Percentiles rank a stretch among this genome's conserved stretches.
These are phyloP conservation scores for Aptenodytes forsteri DNA, from an alignment of 2,113 vertebrate species.

Conservation along the genomic window DNA sequence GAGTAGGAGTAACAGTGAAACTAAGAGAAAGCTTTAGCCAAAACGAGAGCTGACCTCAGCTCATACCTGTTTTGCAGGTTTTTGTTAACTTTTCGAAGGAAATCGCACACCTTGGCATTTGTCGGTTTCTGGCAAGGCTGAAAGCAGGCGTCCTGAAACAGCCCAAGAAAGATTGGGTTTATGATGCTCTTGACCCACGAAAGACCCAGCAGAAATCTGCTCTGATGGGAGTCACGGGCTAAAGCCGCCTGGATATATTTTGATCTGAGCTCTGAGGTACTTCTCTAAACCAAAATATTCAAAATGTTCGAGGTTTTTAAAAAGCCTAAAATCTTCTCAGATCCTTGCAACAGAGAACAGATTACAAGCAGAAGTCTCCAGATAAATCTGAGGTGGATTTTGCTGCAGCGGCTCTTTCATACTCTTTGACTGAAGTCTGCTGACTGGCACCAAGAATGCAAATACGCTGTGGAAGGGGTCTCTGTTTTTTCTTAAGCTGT, in stretches of 20 bases:
- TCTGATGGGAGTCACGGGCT: background rate
- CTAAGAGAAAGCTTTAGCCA: background rate
- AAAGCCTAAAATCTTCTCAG: conserved; percentile 9
- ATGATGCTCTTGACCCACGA: background rate
- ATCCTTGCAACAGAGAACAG: background rate
- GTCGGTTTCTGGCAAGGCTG: background rate
- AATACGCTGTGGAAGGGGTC: conserved; percentile 1
- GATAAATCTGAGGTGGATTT: conserved; percentile 28
- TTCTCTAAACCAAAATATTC: conserved; percentile 3
- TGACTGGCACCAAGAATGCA: conserved; percentile 22
- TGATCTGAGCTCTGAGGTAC: background rate
- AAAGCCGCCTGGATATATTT: background rate
- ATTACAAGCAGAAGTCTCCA: conserved; percentile 24
- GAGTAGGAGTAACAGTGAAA: background rate
- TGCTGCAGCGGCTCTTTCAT: background rate
- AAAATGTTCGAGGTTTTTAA: background rate
- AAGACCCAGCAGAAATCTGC: background rate
- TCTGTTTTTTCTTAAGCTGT: conserved; percentile 46
- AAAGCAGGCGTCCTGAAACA: background rate
- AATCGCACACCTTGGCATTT: background rate
- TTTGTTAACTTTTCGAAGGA: background rate
- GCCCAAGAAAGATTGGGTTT: background rate
- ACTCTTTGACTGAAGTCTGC: conserved; percentile 22
- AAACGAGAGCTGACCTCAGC: background rate
- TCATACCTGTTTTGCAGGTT: background rate